Evolutionary conservation across 2,113 vertebrate genomes (phyloP).

Genomic region (Fukomys damarensis): DNA sequence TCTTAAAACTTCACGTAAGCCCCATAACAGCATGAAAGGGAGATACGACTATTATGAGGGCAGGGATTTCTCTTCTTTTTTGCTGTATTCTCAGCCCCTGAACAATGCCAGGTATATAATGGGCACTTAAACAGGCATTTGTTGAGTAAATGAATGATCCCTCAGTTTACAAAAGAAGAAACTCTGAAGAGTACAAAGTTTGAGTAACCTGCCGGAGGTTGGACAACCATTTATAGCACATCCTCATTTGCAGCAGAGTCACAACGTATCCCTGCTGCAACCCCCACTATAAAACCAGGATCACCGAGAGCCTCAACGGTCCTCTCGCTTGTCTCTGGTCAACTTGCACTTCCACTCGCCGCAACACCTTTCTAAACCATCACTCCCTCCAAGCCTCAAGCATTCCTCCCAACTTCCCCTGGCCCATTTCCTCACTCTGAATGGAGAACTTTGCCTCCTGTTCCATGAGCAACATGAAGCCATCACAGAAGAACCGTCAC

Average conservation of each 20-base stretch:
- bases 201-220: background rate
- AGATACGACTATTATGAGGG: background rate
- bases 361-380: background rate
- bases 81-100: background rate
- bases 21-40: background rate
- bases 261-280: background rate
- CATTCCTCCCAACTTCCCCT: background rate
- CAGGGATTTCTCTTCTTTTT: background rate
- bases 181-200: background rate
- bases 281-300: background rate
- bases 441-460: background rate
- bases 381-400: background rate
- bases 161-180: background rate
- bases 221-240: background rate
- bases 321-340: background rate
- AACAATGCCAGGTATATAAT: background rate
- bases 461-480: background rate
- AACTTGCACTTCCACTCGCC: background rate
- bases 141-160: background rate
- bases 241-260: background rate
- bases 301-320: background rate
- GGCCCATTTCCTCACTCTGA: background rate
- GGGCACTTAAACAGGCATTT: background rate
- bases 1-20: background rate
- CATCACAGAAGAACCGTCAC: background rate